Base-by-base conservation (phyloP, 2,888 invertebrate species). In the Cephalotes varians region DNA sequence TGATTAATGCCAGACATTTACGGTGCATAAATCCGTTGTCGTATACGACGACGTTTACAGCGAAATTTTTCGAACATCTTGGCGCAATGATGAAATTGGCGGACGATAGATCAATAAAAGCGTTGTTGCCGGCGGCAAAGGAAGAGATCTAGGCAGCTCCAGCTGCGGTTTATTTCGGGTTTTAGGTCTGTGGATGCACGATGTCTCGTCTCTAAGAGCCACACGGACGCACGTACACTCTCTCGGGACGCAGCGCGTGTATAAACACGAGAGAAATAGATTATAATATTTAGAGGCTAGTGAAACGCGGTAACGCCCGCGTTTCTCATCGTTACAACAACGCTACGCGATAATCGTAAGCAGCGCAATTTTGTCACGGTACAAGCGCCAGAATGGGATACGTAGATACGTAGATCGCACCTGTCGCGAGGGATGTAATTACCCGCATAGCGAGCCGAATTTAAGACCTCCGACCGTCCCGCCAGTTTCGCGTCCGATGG, bases 151-250 rank as follows among this genome's bases (percentile, higher is more conserved):
- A 85, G 85, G 67, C 86, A 87, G 90, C 89, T 90, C 88, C 88
- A 89, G 90, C 89, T 88, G 88, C 34, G 74, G 87, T 86, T 89
- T 89, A 89, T 89, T 89, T 89, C 87, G 85, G 85, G 89, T 83
- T 76, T 87, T 69, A 82, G 85, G 37, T 62, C 64, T 82, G 87
- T 60, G 58, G 81, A 81, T 79, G 84, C 80, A 73, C 77, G 60
- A n/a, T 31, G 77, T 51, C 60, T 40, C 60, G 60, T 80, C 47
- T 62, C 56, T n/a, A 49, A n/a, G n/a, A 49, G 40, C 28, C 37
- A 18, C 6, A 25, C 25, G 10, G 25, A 6, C 9, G 3, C 67
- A n/a, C 34, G 9, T 21, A n/a, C 40, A 6, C 37, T 60, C 34
- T 18, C 31, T 25, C 21, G 28, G 9, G 49, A 9, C 58, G 58